Evolutionary conservation across 2,888 invertebrate species (phyloP).

Genomic region (Sinotaia quadrata): DNA sequence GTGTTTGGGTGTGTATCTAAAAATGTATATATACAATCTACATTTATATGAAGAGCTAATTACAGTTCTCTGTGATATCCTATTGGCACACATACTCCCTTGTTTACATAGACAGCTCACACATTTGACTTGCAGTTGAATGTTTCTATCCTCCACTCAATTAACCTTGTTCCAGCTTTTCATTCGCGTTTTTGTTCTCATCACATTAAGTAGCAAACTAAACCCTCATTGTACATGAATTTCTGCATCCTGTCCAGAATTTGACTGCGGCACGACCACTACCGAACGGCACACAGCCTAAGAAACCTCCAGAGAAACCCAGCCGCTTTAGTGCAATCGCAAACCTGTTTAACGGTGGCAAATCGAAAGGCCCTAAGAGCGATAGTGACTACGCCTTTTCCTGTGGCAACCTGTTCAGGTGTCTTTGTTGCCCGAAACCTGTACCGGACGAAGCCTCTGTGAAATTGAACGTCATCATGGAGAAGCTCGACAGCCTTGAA

Average conservation of each 20-base stretch:
- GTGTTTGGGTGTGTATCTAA: no score
- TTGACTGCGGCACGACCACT: constrained; percentile 7
- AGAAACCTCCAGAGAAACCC: constrained; percentile 11
- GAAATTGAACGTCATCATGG: constrained; percentile 50
- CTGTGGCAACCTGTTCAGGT: constrained; percentile 60
- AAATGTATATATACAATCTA: no score
- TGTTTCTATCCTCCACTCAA: no score
- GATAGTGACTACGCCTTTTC: constrained; percentile 59
- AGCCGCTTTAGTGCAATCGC: constrained; percentile 40
- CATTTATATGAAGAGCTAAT: no score
- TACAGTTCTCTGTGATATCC: no score
- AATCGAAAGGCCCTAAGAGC: constrained; percentile 32
- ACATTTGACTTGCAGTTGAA: no score
- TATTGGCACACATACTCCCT: no score
- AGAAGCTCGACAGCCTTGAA: constrained; percentile 45
- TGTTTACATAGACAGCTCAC: no score
- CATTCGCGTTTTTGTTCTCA: no score
- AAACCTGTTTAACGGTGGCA: constrained; percentile 40
- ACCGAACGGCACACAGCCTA: background rate
- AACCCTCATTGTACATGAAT: no score
- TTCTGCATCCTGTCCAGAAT: background rate
- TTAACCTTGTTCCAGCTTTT: no score
- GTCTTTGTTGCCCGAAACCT: constrained; percentile 55
- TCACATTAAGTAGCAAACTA: no score
- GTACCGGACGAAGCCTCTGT: constrained; percentile 29